A percentile compares a stretch with the other conserved stretches of the same genome.
Conservation (phyloP, 1,140 invertebrate species). For the Branchinecta lynchi region DNA sequence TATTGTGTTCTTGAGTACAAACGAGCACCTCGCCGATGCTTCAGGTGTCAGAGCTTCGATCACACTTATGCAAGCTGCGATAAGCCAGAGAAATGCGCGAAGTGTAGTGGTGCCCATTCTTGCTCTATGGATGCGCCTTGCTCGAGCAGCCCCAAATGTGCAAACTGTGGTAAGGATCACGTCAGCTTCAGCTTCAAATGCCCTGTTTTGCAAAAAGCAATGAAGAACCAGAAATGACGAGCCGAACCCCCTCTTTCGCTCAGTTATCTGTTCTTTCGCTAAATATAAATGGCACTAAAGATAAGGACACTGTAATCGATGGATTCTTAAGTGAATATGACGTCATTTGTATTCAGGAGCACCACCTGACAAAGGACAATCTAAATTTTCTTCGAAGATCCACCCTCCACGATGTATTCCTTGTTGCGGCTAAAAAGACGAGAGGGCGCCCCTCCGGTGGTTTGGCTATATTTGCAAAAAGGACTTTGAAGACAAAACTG, state of each 20-base stretch:
- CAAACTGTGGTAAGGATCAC: constrained; percentile 6
- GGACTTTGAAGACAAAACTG: constrained; percentile 9
- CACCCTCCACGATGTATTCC: constrained; percentile 6
- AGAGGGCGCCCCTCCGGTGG: constrained; percentile 10
- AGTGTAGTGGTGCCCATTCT: constrained; percentile 10
- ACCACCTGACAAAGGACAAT: background rate
- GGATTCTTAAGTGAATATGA: constrained; percentile 6
- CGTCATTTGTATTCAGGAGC: constrained; percentile 7
- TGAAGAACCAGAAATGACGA: constrained; percentile 11
- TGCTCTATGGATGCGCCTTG: constrained; percentile 5
- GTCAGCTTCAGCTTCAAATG: constrained; percentile 8
- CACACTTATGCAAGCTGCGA: background rate
- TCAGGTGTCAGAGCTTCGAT: constrained; percentile 3
- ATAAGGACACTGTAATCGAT: constrained; percentile 7
- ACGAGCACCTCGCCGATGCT: constrained; percentile 1
- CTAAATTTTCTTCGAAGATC: constrained; percentile 12
- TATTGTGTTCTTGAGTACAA: background rate
- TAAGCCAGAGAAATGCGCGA: constrained; percentile 3
- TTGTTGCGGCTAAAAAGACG: constrained; percentile 4
- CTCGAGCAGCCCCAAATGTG: background rate
- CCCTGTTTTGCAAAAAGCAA: constrained; percentile 11
- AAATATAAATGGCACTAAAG: background rate
- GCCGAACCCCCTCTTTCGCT: constrained; percentile 2
- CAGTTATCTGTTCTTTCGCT: constrained; percentile 10
- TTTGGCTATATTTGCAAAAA: constrained; percentile 8